Conservation (phyloP, 1,140 invertebrate species). For the Himalopsyche phryganea region DNA sequence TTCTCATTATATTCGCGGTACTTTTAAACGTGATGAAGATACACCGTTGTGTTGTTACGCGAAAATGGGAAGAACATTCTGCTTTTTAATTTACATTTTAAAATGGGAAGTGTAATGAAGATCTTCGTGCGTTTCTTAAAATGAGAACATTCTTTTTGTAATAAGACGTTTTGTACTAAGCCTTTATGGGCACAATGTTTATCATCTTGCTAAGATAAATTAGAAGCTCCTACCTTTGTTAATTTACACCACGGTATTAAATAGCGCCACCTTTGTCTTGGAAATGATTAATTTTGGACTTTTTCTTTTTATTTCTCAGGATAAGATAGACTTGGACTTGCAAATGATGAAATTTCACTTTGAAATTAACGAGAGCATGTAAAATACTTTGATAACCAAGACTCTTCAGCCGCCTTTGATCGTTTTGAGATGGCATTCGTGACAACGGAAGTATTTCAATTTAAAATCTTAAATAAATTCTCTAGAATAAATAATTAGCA, state of each 20-base stretch:
- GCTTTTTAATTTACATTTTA: conserved; percentile 29
- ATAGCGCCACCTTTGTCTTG: conserved; percentile 19
- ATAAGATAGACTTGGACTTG: too few relatives aligned
- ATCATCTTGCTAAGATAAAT: conserved; percentile 18
- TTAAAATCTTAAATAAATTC: too few relatives aligned
- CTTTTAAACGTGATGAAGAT: conserved; percentile 13
- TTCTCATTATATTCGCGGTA: conserved; percentile 16
- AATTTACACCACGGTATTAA: conserved; percentile 27
- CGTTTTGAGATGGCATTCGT: too few relatives aligned
- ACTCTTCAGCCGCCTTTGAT: too few relatives aligned
- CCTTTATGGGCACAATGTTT: conserved; percentile 11
- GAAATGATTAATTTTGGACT: conserved; percentile 12
- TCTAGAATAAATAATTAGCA: too few relatives aligned
- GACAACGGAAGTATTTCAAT: too few relatives aligned
- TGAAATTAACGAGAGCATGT: too few relatives aligned
- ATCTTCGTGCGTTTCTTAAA: conserved; percentile 19
- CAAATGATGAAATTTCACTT: too few relatives aligned
- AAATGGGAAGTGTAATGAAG: conserved; percentile 27
- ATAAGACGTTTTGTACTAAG: conserved; percentile 15
- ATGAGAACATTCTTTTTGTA: conserved; percentile 21
- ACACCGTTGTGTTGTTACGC: neutral
- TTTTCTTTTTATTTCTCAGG: too few relatives aligned
- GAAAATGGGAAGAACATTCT: conserved; percentile 14
- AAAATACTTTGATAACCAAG: too few relatives aligned
- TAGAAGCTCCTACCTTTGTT: conserved; percentile 14